Percentiles rank a stretch among this genome's conserved stretches.
These are phyloP conservation scores for Pocillopora grandis DNA, from an alignment of 92 coral and sea anemone species.

Conservation along the genomic window DNA sequence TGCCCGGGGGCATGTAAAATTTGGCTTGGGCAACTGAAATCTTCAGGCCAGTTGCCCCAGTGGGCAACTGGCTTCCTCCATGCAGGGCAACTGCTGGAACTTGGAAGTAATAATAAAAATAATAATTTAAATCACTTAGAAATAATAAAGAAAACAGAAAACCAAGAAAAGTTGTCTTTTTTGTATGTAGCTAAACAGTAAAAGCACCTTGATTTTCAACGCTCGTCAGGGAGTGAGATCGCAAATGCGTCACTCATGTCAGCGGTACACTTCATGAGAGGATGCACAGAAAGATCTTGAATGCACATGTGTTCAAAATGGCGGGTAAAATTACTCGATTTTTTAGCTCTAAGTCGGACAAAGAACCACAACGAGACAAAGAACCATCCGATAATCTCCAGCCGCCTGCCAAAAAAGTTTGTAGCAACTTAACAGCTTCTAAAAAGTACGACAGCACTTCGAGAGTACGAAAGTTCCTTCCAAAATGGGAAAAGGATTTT, in stretches of 20 bases:
- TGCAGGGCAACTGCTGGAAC: too few species aligned
- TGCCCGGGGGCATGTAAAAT: conserved; percentile 26
- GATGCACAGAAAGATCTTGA: not conserved
- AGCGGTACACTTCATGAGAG: too few species aligned
- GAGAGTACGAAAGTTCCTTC: conserved; percentile 51
- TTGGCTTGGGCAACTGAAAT: conserved; percentile 24
- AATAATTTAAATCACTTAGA: too few species aligned
- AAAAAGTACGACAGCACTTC: conserved; percentile 38
- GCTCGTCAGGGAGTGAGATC: too few species aligned
- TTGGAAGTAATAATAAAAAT: too few species aligned
- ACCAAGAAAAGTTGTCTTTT: too few species aligned
- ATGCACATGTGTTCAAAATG: conserved; percentile 5
- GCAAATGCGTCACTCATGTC: too few species aligned
- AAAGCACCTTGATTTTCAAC: too few species aligned
- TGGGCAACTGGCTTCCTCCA: too few species aligned
- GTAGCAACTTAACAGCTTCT: conserved; percentile 47
- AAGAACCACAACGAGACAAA: conserved; percentile 34
- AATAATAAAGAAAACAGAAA: not conserved
- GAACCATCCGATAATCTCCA: conserved; percentile 41
- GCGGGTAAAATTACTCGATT: conserved; percentile 21
- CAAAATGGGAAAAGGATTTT: conserved; percentile 47
- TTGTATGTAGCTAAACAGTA: too few species aligned
- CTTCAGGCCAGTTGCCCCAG: conserved; percentile 2
- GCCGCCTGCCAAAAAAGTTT: conserved; percentile 40
- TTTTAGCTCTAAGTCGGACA: conserved; percentile 43